A percentile compares a stretch with the other conserved stretches of the same genome.
Evolutionary conservation across 1,140 invertebrate genomes (phyloP).

Genomic region (Teleogryllus occipitalis): DNA sequence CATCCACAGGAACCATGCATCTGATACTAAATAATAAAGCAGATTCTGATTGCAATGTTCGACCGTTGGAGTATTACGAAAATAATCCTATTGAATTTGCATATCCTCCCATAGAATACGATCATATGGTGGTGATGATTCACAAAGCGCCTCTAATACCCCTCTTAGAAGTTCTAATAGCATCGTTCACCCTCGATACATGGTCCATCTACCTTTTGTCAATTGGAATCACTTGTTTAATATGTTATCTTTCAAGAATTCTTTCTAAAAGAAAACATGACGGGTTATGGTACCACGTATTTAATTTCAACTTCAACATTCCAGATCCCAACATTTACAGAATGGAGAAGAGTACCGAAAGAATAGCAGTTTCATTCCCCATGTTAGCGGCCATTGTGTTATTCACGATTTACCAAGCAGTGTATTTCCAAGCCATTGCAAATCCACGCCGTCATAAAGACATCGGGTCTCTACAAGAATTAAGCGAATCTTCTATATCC

Average conservation of each 20-base stretch:
- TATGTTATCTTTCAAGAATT: background rate
- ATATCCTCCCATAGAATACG: background rate
- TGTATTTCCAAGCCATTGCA: background rate
- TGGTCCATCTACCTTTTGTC: background rate
- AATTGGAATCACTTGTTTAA: background rate
- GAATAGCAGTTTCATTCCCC: background rate
- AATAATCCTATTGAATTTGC: background rate
- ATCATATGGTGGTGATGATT: background rate
- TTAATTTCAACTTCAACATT: background rate
- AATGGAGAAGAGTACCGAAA: background rate
- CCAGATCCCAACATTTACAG: background rate
- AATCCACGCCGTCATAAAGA: background rate
- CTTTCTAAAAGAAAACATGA: background rate
- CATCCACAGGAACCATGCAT: background rate
- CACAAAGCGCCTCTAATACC: background rate
- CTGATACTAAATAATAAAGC: background rate
- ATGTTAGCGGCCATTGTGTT: background rate
- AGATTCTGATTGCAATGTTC: background rate
- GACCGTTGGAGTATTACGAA: background rate
- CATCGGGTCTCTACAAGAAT: too few species aligned
- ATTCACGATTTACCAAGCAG: background rate
- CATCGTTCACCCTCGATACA: background rate
- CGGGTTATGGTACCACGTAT: background rate
- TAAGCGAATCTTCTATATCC: too few species aligned
- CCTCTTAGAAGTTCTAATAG: background rate